Base-by-base conservation (phyloP, 2,888 invertebrate genomes). In the Dicycla oo region DNA sequence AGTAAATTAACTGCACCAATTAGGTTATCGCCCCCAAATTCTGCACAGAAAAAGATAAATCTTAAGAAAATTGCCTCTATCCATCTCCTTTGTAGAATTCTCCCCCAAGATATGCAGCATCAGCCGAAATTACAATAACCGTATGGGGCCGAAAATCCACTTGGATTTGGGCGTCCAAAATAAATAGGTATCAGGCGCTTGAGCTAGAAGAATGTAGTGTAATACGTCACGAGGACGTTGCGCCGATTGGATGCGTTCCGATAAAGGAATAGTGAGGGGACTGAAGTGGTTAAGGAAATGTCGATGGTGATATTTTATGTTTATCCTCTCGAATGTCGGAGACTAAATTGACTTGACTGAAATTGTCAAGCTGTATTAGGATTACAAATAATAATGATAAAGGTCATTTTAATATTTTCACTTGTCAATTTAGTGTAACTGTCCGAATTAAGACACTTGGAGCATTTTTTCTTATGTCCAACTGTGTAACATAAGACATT, bases 171-270 rank as follows among this genome's bases (percentile, higher is more conserved):
- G 83, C 84, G 86, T 89, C 82, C 89, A 87, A 90, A 93, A 94
- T 93, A 94, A 93, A 93, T 94, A 92, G 92, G 91, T 92, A 91
- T 87, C 88, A 88, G 87, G 82, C 80, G 75, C 90, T 88, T 89
- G 89, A 92, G 91, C 92, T 90, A 92, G 93, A 94, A 91, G 91
- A 94, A 95, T 95, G 94, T 93, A 91, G 87, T 80, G 92, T 90
- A 91, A 95, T 95, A 94, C 91, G 92, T 95, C 94, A 94, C 79
- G 78, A 82, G 86, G 90, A 91, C 88, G 87, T 86, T 78, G 88
- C 88, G 86, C 86, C 91, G 91, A 94, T 94, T 93, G 94, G 91
- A 88, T 91, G 87, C 85, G 86, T 87, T 81, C 84, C 90, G 91
- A 92, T 93, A 91, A 90, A 88, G 73, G 54, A 62, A 8, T 91